Base-by-base conservation (phyloP, 2,113 vertebrate genomes). In the Lamprologus lemairii region DNA sequence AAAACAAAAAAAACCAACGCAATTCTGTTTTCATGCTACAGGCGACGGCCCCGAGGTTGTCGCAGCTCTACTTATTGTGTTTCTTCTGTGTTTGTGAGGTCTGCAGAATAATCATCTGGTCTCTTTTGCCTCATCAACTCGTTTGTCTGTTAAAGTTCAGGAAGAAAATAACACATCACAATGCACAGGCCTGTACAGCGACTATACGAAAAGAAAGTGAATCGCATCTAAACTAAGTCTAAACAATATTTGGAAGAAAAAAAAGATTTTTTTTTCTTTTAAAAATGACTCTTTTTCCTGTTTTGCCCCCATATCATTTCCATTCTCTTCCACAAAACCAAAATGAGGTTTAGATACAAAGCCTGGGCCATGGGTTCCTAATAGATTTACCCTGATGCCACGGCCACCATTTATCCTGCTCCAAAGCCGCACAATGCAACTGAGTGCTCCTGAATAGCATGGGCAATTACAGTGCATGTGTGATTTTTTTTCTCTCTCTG, bases 381-480 rank as follows among this genome's bases (percentile, higher is more conserved):
- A 98, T 97, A 98, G 98, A 98, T 97, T 97, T 97, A 97, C 96
- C 97, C 97, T 96, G 97, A 98, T 97, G 96, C 97, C 97, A 97
- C 97, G 97, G 96, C 97, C 97, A 97, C 97, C 98, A 98, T 98
- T 99, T 98, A 97, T 97, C 97, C 96, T 97, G 97, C 97, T 98
- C 98, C 97, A 97, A 97, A 98, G 97, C 94, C 95, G 91, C 91
- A 99, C 97, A 98, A 98, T 98, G 97, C 97, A 97, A 91, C 87
- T 94, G 97, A 98, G 97, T 96, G 93, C 94, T 95, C 81, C 97
- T 97, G 97, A 99, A 97, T 97, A 96, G 97, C 97, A 97, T 94
- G 97, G 97, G 97, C 98, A 99, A 99, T 99, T 99, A 99, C 97
- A 94, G 95, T 94, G 95, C 93, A 95, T 93, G 94, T 96, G 96